These are phyloP conservation scores for Drosophila prolongata DNA, from an alignment of 2,888 invertebrate genomes.

Conservation along the genomic window DNA sequence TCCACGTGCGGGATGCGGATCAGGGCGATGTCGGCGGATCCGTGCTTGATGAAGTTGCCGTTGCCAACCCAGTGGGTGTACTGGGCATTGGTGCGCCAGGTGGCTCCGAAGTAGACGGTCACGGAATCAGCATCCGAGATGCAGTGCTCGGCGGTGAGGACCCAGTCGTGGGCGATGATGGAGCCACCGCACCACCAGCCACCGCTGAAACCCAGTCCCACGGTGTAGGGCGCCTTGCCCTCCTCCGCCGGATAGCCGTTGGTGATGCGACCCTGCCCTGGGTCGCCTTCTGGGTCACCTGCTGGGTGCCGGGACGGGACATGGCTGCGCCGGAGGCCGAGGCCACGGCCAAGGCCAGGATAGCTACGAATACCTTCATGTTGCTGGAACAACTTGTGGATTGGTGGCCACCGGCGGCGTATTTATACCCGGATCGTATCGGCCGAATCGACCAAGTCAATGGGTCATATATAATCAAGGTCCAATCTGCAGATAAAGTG, in stretches of 20 bases:
- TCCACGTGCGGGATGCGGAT: constrained; percentile 37
- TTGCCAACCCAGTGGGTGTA: constrained; percentile 32
- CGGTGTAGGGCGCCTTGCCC: constrained; percentile 43
- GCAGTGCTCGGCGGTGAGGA: constrained; percentile 37
- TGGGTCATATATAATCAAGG: constrained; percentile 15
- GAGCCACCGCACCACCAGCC: constrained; percentile 41
- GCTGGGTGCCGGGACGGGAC: constrained; percentile 5
- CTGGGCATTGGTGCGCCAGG: constrained; percentile 40
- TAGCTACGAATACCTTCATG: constrained; percentile 43
- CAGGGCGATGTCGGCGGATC: constrained; percentile 32
- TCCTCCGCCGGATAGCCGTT: constrained; percentile 34
- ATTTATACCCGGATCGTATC: constrained; percentile 1
- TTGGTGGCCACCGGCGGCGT: not conserved
- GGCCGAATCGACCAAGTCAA: too few species aligned
- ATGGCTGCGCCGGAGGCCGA: constrained; percentile 25
- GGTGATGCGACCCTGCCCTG: constrained; percentile 36
- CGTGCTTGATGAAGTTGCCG: constrained; percentile 36
- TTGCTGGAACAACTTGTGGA: constrained; percentile 38
- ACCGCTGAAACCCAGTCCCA: constrained; percentile 38
- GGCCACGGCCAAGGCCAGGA: constrained; percentile 38
- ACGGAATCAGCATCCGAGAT: constrained; percentile 21
- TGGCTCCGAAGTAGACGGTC: constrained; percentile 31
- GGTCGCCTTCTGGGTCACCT: constrained; percentile 2
- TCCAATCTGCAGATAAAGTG: not conserved
- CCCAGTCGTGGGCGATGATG: constrained; percentile 25